A percentile compares a stretch with the other conserved stretches of the same genome.
phyloP scores from a whole-genome alignment of 2,113 vertebrate species.

The Balaeniceps rex region DNA sequence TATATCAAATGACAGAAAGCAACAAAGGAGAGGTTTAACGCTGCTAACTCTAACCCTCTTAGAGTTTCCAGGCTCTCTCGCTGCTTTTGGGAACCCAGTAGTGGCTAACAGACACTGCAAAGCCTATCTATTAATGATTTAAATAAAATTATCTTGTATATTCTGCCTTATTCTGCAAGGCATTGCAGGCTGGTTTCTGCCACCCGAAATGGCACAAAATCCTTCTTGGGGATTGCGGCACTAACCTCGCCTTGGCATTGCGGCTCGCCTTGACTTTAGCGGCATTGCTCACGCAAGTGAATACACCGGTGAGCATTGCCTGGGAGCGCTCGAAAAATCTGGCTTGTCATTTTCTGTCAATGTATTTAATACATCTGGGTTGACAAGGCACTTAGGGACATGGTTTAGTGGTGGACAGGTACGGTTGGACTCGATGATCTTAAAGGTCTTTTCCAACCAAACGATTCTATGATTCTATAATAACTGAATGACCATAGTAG shows the following conservation, averaged over 20 bases:
- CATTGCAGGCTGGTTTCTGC: background rate
- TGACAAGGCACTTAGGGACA: too few species aligned
- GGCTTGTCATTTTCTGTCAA: background rate
- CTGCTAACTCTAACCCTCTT: background rate
- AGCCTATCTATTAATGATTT: background rate
- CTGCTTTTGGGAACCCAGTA: background rate
- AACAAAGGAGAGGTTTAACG: conserved; percentile 15
- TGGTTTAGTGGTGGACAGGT: too few species aligned
- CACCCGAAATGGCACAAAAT: background rate
- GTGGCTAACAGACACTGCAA: background rate
- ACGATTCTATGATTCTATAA: too few species aligned
- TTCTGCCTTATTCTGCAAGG: background rate
- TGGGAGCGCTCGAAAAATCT: background rate
- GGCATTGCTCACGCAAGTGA: background rate
- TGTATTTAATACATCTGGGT: background rate
- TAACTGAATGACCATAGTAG: background rate
- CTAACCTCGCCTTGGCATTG: background rate
- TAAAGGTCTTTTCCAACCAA: too few species aligned
- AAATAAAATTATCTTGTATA: background rate
- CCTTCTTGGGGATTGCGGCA: accelerated
- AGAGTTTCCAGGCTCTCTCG: background rate
- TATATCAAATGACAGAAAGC: conserved; percentile 44
- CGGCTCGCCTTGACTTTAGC: accelerated
- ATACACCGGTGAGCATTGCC: accelerated
- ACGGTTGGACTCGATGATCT: too few species aligned